Percentiles rank a stretch among this genome's conserved stretches.
Evolutionary conservation across 2,113 vertebrate species (phyloP).

Genomic region (Hoplias malabaricus): DNA sequence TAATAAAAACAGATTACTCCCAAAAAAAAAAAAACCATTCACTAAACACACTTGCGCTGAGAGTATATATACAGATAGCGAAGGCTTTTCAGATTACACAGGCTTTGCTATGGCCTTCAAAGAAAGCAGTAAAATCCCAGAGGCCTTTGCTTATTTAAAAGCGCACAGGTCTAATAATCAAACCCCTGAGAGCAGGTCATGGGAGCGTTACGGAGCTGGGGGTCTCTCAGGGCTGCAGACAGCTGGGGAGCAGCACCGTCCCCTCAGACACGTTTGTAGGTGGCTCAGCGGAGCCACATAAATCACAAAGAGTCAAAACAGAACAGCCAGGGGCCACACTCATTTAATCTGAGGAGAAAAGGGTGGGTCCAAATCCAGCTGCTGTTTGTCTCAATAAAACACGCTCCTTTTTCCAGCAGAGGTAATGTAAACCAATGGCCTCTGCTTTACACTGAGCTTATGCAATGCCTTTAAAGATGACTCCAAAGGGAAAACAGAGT

Average conservation of each 20-base stretch:
- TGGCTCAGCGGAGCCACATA: conserved; percentile 54
- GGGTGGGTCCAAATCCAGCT: conserved; percentile 72
- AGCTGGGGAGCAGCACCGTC: conserved; percentile 48
- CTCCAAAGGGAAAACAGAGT: conserved; percentile 50
- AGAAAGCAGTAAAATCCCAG: conserved; percentile 28
- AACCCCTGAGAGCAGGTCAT: conserved; percentile 37
- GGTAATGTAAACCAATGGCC: conserved; percentile 63
- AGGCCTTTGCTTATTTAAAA: conserved; percentile 43
- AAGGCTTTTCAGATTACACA: conserved; percentile 30
- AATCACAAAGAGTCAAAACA: conserved; percentile 59
- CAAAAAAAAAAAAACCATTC: background rate
- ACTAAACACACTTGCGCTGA: background rate
- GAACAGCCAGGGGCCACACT: conserved; percentile 40
- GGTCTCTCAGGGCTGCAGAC: conserved; percentile 29
- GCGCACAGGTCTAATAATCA: conserved; percentile 55
- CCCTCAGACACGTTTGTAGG: conserved; percentile 63
- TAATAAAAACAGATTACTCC: background rate
- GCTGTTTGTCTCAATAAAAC: conserved; percentile 72
- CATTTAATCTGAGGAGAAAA: conserved; percentile 57
- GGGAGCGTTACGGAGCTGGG: conserved; percentile 37
- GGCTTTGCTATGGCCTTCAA: background rate
- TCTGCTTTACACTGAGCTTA: conserved; percentile 53
- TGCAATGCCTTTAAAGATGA: conserved; percentile 63
- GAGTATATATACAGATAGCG: background rate
- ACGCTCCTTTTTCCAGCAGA: conserved; percentile 54